A percentile compares a stretch with the other conserved stretches of the same genome.
phyloP scores from a whole-genome alignment of 2,888 invertebrate genomes.

The Catocala nupta region DNA sequence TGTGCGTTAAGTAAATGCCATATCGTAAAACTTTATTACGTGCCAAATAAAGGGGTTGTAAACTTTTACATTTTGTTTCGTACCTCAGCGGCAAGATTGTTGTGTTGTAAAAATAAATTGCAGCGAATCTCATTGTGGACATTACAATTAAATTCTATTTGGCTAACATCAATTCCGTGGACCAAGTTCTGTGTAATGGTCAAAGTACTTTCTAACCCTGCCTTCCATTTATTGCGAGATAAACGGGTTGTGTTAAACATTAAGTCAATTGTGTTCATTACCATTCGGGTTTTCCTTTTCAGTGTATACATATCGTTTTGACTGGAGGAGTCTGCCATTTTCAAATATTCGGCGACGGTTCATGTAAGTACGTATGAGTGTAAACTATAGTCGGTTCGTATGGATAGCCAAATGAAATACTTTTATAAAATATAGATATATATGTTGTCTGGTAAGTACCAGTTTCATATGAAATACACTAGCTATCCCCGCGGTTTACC shows the following conservation, averaged over 20 bases:
- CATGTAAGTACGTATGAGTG: too few relatives aligned
- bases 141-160: conserved; percentile 45
- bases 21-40: conserved; percentile 85
- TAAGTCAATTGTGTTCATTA: neutral
- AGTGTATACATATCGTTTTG: too few relatives aligned
- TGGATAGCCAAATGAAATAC: too few relatives aligned
- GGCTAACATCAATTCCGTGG: conserved; percentile 20
- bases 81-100: conserved; percentile 69
- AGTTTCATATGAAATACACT: too few relatives aligned
- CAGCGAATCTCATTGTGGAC: conserved; percentile 32
- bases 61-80: conserved; percentile 78
- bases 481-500: too few relatives aligned
- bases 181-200: conserved; percentile 12
- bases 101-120: conserved; percentile 65
- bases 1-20: conserved; percentile 79
- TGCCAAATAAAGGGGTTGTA: conserved; percentile 84
- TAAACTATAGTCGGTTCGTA: too few relatives aligned
- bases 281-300: neutral
- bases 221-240: neutral
- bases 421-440: too few relatives aligned
- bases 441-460: too few relatives aligned
- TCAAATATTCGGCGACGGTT: too few relatives aligned
- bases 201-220: conserved; percentile 6
- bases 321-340: too few relatives aligned
- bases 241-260: neutral